Percentiles rank a stretch among this genome's conserved stretches.
These are phyloP conservation scores for Lepidochitona cinerea DNA, from an alignment of 2,888 invertebrate genomes.

Conservation along the genomic window DNA sequence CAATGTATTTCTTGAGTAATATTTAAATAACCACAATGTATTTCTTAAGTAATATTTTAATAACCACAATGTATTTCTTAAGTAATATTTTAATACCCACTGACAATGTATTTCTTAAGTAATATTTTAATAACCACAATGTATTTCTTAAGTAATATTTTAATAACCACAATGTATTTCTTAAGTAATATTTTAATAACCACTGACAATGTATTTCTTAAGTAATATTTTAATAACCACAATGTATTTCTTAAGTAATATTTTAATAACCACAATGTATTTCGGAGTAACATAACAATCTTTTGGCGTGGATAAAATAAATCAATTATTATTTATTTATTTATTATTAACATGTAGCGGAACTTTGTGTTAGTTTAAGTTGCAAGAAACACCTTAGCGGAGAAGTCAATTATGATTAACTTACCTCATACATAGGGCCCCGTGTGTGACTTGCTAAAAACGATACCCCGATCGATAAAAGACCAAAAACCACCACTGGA, in stretches of 20 bases:
- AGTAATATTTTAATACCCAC: neutral
- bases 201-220: neutral
- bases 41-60: neutral
- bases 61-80: neutral
- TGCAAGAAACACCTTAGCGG: too few relatives aligned
- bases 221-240: neutral
- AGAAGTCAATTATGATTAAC: neutral
- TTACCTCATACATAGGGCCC: neutral
- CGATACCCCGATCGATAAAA: neutral
- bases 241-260: neutral
- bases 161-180: too few relatives aligned
- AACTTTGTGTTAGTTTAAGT: too few relatives aligned
- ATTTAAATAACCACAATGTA: too few relatives aligned
- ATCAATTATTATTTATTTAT: too few relatives aligned
- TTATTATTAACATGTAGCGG: too few relatives aligned
- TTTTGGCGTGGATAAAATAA: too few relatives aligned
- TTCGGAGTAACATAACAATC: too few relatives aligned
- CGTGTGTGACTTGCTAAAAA: neutral
- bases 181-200: neutral
- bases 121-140: neutral
- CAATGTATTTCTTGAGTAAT: too few relatives aligned
- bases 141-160: too few relatives aligned
- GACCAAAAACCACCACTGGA: neutral
- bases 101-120: too few relatives aligned
- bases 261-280: too few relatives aligned